These are phyloP conservation scores for Lasiurus borealis DNA, from an alignment of 2,113 vertebrate species.

Conservation along the genomic window DNA sequence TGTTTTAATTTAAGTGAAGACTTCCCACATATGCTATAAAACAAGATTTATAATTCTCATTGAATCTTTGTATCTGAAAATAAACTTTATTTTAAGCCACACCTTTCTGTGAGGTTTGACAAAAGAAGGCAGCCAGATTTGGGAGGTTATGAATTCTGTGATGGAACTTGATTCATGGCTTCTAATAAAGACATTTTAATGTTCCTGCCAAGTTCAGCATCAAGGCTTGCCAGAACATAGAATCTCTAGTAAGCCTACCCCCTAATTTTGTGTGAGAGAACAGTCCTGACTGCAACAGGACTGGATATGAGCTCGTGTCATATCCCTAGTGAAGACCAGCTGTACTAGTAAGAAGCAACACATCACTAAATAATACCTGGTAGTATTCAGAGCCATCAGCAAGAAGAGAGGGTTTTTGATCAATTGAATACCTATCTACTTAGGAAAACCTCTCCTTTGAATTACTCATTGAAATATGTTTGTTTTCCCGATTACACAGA, in stretches of 20 bases:
- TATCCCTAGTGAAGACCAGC: background rate
- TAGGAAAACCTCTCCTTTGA: background rate
- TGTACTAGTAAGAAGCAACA: background rate
- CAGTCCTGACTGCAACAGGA: slow-evolving; percentile 33
- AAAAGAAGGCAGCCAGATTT: slow-evolving; percentile 66
- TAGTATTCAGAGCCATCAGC: background rate
- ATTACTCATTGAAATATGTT: background rate
- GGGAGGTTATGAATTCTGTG: slow-evolving; percentile 58
- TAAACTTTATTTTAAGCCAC: slow-evolving; percentile 59
- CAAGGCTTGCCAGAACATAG: slow-evolving; percentile 73
- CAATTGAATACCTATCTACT: background rate
- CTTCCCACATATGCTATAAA: background rate
- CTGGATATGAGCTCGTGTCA: background rate
- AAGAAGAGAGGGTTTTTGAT: background rate
- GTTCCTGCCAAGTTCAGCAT: slow-evolving; percentile 74
- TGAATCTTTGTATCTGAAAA: slow-evolving; percentile 47
- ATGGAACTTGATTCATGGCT: slow-evolving; percentile 74
- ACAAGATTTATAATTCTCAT: background rate
- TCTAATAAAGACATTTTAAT: slow-evolving; percentile 78
- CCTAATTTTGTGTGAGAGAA: slow-evolving; percentile 79
- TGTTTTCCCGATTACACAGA: background rate
- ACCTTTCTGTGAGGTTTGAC: slow-evolving; percentile 56
- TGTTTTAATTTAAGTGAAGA: slow-evolving; percentile 63
- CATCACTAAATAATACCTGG: background rate
- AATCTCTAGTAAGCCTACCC: slow-evolving; percentile 66